phyloP scores from a whole-genome alignment of 2,888 invertebrate genomes.

The Spicauda simplicius region DNA sequence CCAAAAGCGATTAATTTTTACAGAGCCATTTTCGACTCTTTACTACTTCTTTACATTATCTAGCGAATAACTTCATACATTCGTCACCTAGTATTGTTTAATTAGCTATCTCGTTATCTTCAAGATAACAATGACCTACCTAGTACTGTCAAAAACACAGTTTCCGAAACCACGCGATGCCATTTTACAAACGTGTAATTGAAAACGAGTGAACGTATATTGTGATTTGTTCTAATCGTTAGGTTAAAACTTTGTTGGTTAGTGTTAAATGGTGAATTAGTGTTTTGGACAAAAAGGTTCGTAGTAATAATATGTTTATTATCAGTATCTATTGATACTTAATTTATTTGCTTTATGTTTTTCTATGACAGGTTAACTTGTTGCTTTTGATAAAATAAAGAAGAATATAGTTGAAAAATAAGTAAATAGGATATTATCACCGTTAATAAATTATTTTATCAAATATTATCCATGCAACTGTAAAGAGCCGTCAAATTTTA shows the following conservation, averaged over 20 bases:
- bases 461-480: too few relatives aligned
- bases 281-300: neutral
- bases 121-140: constrained; percentile 48
- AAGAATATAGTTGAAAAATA: too few relatives aligned
- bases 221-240: neutral
- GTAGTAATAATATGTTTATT: neutral
- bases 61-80: neutral
- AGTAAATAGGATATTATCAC: too few relatives aligned
- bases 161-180: constrained; percentile 33
- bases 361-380: neutral
- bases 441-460: too few relatives aligned
- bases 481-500: neutral
- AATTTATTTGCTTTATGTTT: constrained; percentile 3
- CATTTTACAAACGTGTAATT: constrained; percentile 29
- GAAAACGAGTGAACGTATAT: neutral
- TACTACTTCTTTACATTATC: too few relatives aligned
- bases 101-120: constrained; percentile 44
- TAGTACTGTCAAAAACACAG: constrained; percentile 41
- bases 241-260: neutral
- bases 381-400: too few relatives aligned
- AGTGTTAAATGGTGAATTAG: neutral
- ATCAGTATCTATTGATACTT: neutral
- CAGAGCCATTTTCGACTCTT: too few relatives aligned
- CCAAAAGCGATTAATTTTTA: too few relatives aligned
- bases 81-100: constrained; percentile 39